Percentiles rank a stretch among this genome's conserved stretches.
phyloP scores from a whole-genome alignment of 2,797 vertebrate species.

The Melanotaenia nigrans region DNA sequence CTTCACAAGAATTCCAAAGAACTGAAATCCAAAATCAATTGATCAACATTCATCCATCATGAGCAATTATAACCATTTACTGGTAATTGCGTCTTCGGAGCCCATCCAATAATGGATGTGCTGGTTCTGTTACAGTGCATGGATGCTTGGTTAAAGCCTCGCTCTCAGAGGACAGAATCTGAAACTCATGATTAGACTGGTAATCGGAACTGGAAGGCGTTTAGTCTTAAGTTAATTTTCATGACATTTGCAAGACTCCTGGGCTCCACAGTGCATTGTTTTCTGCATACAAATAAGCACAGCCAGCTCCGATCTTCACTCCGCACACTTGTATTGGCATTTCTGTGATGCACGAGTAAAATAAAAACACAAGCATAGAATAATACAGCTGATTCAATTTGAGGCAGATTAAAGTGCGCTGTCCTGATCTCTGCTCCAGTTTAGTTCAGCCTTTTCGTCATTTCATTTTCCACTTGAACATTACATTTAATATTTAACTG shows the following conservation, averaged over 20 bases:
- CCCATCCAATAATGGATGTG: conserved; percentile 52
- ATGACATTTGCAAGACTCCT: conserved; percentile 52
- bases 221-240: conserved; percentile 53
- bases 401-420: conserved; percentile 21
- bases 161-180: conserved; percentile 31
- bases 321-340: conserved; percentile 23
- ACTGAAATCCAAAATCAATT: conserved; percentile 47
- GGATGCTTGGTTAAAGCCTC: conserved; percentile 32
- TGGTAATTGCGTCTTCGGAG: conserved; percentile 59
- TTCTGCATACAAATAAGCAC: conserved; percentile 44
- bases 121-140: conserved; percentile 45
- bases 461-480: conserved; percentile 36
- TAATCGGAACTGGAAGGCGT: conserved; percentile 43
- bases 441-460: conserved; percentile 30
- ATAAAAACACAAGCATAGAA: conserved; percentile 1
- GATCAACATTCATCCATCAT: conserved; percentile 62
- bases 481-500: conserved; percentile 41
- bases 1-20: conserved; percentile 30
- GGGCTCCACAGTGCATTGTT: conserved; percentile 21
- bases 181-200: conserved; percentile 51
- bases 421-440: conserved; percentile 16
- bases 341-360: conserved; percentile 25
- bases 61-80: conserved; percentile 49
- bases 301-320: not conserved
- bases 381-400: conserved; percentile 21